These are phyloP conservation scores for Nipponacmea schrenckii DNA, from an alignment of 2,888 invertebrate species.

Conservation along the genomic window DNA sequence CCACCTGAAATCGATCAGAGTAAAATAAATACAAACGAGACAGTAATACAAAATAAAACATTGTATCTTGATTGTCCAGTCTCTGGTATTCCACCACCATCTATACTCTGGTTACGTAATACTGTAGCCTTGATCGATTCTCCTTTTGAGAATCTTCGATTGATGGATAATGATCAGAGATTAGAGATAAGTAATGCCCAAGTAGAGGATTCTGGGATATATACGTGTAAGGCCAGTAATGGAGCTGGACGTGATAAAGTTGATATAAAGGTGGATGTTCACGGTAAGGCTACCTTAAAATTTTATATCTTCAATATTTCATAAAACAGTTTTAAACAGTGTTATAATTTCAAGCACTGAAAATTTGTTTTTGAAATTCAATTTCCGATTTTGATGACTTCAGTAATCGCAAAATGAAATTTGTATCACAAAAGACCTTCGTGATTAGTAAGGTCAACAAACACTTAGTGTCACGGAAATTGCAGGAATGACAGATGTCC, in stretches of 20 bases:
- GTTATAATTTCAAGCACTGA: too few species aligned
- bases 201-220: conserved; percentile 66
- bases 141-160: conserved; percentile 53
- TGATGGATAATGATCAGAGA: conserved; percentile 58
- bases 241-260: conserved; percentile 67
- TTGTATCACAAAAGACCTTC: too few species aligned
- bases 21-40: conserved; percentile 45
- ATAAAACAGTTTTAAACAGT: too few species aligned
- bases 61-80: conserved; percentile 64
- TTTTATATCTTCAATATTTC: too few species aligned
- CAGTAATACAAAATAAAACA: conserved; percentile 63
- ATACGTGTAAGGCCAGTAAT: conserved; percentile 69
- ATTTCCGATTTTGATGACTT: too few species aligned
- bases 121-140: conserved; percentile 54
- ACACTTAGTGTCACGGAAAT: too few species aligned
- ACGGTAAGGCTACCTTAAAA: conserved; percentile 40
- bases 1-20: conserved; percentile 54
- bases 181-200: conserved; percentile 64
- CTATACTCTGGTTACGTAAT: conserved; percentile 67
- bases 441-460: too few species aligned
- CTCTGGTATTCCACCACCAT: conserved; percentile 65
- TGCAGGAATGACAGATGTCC: too few species aligned
- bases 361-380: too few species aligned
- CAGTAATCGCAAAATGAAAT: too few species aligned
- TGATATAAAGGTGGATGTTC: conserved; percentile 50